A percentile compares a stretch with the other conserved stretches of the same genome.
Evolutionary conservation across 2,113 vertebrate genomes (phyloP).

Genomic region (Pangasianodon gigas): DNA sequence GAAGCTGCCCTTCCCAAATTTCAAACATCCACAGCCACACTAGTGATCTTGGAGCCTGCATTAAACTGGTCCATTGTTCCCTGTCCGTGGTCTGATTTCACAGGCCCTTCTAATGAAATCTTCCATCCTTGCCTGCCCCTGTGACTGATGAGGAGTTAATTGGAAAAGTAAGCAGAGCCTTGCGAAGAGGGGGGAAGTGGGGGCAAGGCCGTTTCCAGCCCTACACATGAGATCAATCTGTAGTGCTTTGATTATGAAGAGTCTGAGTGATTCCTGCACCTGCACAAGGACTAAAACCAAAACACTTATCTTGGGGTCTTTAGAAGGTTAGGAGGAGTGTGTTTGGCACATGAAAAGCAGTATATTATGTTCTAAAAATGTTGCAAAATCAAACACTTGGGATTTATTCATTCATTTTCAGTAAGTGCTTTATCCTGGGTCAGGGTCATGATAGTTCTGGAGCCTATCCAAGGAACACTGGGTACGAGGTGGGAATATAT

Average conservation of each 20-base stretch:
- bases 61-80: constrained; percentile 70
- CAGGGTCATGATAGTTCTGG: neutral
- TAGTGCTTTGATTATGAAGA: constrained; percentile 39
- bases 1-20: constrained; percentile 31
- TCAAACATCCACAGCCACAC: constrained; percentile 42
- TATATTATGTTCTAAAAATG: neutral
- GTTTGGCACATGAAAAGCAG: neutral
- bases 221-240: constrained; percentile 41
- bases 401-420: neutral
- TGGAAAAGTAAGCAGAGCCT: constrained; percentile 58
- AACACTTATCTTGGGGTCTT: neutral
- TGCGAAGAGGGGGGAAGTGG: neutral
- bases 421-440: neutral
- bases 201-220: constrained; percentile 22
- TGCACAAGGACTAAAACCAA: neutral
- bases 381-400: neutral
- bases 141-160: constrained; percentile 56
- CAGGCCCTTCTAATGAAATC: constrained; percentile 73
- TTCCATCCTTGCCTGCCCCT: constrained; percentile 63
- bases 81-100: constrained; percentile 55
- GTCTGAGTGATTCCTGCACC: constrained; percentile 23
- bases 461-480: neutral
- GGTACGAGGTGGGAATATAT: neutral
- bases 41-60: constrained; percentile 63
- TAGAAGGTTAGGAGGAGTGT: neutral